These are phyloP conservation scores for Amazona vittata DNA, from an alignment of 2,113 vertebrate genomes.

Conservation along the genomic window DNA sequence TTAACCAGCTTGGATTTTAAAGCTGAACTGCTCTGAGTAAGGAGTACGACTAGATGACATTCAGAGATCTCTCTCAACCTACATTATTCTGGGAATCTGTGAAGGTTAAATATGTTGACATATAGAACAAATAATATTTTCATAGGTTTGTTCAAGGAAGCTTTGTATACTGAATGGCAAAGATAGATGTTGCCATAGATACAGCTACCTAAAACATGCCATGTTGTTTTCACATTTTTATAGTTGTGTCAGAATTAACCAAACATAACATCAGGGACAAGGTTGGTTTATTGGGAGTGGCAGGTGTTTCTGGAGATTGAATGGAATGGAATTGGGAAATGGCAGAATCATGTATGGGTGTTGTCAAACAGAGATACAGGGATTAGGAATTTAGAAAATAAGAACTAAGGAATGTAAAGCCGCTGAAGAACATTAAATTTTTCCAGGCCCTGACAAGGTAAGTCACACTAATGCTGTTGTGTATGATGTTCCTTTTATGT, in stretches of 20 bases:
- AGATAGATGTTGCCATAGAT: neutral
- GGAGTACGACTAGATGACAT: neutral
- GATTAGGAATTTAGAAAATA: neutral
- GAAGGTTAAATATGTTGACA: neutral
- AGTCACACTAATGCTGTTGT: neutral
- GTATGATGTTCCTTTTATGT: neutral
- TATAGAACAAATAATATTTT: neutral
- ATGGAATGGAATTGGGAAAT: neutral
- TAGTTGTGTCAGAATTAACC: neutral
- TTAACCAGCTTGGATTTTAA: neutral
- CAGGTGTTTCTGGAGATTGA: neutral
- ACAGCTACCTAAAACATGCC: neutral
- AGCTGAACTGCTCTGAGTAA: neutral
- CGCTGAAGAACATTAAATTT: neutral
- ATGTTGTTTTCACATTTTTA: neutral
- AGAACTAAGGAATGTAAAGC: neutral
- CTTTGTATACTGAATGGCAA: neutral
- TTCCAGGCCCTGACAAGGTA: neutral
- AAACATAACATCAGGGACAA: neutral
- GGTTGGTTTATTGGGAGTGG: neutral
- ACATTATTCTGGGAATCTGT: neutral
- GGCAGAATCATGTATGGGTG: rapidly evolving
- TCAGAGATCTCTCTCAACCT: neutral
- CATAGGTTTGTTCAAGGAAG: neutral
- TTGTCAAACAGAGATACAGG: neutral